phyloP scores from a whole-genome alignment of 2,113 vertebrate genomes.

The Macrotus californicus region DNA sequence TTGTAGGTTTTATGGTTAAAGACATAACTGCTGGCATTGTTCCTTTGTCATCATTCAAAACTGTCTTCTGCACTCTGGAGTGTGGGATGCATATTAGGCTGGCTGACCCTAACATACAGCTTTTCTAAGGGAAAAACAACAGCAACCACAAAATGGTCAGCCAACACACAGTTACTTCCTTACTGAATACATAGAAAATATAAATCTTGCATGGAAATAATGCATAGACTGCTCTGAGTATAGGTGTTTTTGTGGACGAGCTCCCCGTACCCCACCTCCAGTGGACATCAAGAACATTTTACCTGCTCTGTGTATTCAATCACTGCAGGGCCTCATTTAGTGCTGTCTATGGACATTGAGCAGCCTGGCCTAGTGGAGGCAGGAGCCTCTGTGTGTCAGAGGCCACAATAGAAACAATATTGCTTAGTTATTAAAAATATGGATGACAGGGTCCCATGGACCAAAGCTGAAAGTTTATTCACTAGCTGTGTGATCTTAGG shows the following conservation, averaged over 20 bases:
- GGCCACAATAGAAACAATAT: not conserved
- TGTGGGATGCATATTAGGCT: not conserved
- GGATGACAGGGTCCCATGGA: not conserved
- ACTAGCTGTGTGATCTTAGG: not conserved
- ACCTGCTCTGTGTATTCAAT: not conserved
- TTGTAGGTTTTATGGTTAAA: not conserved
- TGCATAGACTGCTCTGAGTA: not conserved
- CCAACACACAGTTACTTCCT: not conserved
- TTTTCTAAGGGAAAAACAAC: not conserved
- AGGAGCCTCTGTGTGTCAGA: not conserved
- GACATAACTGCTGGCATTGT: not conserved
- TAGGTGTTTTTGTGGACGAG: not conserved
- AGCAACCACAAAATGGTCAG: not conserved
- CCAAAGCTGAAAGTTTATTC: not conserved
- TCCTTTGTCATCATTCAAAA: not conserved
- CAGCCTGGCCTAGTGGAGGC: accelerated
- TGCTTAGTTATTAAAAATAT: not conserved
- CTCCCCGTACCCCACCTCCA: accelerated
- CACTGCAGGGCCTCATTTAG: accelerated
- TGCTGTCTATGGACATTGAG: not conserved
- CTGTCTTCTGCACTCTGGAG: not conserved
- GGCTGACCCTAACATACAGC: not conserved
- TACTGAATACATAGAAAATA: not conserved
- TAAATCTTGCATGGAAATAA: not conserved
- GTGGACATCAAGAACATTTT: not conserved